phyloP scores from a whole-genome alignment of 2,888 invertebrate genomes.

The Ommatoiulus sabulosus region DNA sequence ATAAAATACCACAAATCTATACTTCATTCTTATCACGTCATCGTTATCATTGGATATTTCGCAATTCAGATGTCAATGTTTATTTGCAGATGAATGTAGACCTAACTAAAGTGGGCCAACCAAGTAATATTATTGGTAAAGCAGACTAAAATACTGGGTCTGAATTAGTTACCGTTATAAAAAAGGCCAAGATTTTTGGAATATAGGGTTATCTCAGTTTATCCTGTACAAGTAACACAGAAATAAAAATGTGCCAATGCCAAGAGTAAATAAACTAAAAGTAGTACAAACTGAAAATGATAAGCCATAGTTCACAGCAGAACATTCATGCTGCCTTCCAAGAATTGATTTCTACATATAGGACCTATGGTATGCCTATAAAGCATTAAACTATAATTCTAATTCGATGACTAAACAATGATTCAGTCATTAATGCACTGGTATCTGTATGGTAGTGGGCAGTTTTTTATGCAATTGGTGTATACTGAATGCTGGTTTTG shows the following conservation, averaged over 20 bases:
- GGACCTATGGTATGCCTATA: not conserved
- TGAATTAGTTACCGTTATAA: not conserved
- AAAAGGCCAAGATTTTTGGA: conserved; percentile 26
- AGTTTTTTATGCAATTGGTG: too few species aligned
- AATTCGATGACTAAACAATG: too few species aligned
- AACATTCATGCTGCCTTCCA: not conserved
- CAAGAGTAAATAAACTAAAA: not conserved
- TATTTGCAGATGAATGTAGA: conserved; percentile 14
- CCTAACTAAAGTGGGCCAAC: conserved; percentile 16
- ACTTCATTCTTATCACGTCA: not conserved
- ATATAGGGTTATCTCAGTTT: not conserved
- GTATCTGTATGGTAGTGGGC: too few species aligned
- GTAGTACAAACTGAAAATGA: not conserved
- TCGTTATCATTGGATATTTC: not conserved
- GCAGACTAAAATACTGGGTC: not conserved
- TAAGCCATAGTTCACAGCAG: not conserved
- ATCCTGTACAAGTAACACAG: not conserved
- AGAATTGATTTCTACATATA: not conserved
- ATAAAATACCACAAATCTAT: not conserved
- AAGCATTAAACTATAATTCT: too few species aligned
- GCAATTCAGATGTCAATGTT: not conserved
- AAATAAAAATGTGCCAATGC: conserved; percentile 11
- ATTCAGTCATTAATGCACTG: too few species aligned
- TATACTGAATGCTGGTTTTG: too few species aligned
- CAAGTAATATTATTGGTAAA: not conserved